Percentiles rank a stretch among this genome's conserved stretches.
Evolutionary conservation across 2,113 vertebrate genomes (phyloP).

Genomic region (Merops nubicus): DNA sequence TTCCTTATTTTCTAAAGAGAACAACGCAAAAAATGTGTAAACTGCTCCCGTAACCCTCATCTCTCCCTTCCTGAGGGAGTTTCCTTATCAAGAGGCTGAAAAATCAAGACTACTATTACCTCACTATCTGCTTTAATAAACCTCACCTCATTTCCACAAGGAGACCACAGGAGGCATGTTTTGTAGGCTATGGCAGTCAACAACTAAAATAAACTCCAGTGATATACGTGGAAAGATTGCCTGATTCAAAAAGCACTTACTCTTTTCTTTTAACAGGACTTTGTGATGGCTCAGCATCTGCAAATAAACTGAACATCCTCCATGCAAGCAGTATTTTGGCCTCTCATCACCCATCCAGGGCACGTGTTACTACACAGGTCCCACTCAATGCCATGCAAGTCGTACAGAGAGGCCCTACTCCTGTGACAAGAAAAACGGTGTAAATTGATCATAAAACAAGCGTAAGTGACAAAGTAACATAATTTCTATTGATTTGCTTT

Average conservation of each 20-base stretch:
- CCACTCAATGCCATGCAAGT: neutral
- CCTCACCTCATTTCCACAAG: neutral
- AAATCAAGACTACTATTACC: neutral
- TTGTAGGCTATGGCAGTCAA: neutral
- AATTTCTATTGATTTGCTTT: slow-evolving; percentile 30
- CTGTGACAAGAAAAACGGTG: neutral
- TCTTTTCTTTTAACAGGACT: neutral
- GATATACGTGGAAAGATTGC: neutral
- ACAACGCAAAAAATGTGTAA: neutral
- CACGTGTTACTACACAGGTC: neutral
- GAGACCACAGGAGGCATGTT: neutral
- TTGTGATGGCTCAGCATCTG: neutral
- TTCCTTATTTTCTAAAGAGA: neutral
- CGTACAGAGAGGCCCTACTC: neutral
- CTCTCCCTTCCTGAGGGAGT: neutral
- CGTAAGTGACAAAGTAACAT: neutral
- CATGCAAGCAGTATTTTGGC: neutral
- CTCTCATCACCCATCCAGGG: neutral
- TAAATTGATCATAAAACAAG: neutral
- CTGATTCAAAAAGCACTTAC: neutral
- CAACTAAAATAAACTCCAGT: neutral
- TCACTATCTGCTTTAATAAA: neutral
- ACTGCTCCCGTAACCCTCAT: neutral
- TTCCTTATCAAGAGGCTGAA: neutral
- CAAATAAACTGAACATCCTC: neutral